Conservation (phyloP, 2,797 vertebrate genomes). For the Propithecus deckenii region DNA sequence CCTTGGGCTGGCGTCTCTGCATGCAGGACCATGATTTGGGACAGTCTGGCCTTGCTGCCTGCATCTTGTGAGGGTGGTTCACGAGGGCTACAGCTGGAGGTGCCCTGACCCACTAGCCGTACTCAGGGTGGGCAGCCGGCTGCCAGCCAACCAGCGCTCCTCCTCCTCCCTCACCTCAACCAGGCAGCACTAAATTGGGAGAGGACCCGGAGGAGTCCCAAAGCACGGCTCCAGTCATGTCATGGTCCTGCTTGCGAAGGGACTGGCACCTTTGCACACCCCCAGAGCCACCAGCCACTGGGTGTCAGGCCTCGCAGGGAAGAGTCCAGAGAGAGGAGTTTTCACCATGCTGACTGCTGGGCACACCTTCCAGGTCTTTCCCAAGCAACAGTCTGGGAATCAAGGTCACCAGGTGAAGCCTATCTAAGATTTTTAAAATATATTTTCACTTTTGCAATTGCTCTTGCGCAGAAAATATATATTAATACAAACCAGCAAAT, state of each 20-base stretch:
- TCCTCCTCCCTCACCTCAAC: not conserved
- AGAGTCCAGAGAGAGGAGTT: not conserved
- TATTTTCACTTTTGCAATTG: not conserved
- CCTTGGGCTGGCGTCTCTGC: not conserved
- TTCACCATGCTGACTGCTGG: accelerated
- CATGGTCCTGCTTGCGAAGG: not conserved
- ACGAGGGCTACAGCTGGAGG: not conserved
- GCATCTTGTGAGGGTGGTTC: not conserved
- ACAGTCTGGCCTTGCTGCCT: not conserved
- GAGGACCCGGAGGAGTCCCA: not conserved
- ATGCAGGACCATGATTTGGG: not conserved
- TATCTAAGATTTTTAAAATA: not conserved
- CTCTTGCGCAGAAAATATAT: accelerated
- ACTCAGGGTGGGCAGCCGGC: too few relatives aligned
- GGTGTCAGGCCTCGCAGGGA: accelerated
- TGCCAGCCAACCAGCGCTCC: not conserved
- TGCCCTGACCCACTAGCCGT: not conserved
- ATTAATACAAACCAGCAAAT: not conserved
- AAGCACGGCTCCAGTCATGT: accelerated
- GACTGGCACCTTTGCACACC: not conserved
- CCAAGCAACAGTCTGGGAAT: not conserved
- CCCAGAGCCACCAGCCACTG: not conserved
- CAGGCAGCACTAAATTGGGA: not conserved
- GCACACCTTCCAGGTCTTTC: not conserved
- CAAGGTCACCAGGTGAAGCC: not conserved